A percentile compares a stretch with the other conserved stretches of the same genome.
Evolutionary conservation across 2,888 invertebrate species (phyloP).

Genomic region (Rugalucina vietnamica): DNA sequence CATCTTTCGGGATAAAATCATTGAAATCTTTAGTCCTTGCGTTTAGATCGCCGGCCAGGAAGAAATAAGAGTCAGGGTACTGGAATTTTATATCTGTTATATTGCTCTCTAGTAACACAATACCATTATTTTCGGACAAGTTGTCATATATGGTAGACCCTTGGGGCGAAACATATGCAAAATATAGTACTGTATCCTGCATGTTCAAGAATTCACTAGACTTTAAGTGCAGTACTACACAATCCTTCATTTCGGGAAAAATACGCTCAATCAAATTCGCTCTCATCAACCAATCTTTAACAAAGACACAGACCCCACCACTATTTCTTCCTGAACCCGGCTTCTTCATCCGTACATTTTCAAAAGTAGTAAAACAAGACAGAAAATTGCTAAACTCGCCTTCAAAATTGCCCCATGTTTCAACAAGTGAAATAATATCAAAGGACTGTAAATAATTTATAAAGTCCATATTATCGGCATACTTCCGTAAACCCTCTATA

Average conservation of each 20-base stretch:
- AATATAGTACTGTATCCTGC: conserved; percentile 19
- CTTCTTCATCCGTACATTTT: conserved; percentile 14
- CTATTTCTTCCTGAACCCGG: conserved; percentile 18
- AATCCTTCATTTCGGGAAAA: conserved; percentile 16
- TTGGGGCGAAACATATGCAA: conserved; percentile 25
- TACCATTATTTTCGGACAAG: conserved; percentile 31
- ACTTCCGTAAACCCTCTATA: conserved; percentile 20
- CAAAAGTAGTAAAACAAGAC: conserved; percentile 9
- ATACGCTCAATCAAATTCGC: conserved; percentile 17
- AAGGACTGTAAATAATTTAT: conserved; percentile 15
- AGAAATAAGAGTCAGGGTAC: conserved; percentile 26
- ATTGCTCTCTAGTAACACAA: conserved; percentile 27
- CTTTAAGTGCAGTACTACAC: conserved; percentile 20
- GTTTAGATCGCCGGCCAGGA: conserved; percentile 41
- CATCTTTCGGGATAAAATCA: conserved; percentile 32
- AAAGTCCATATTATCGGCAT: neutral
- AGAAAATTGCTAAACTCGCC: conserved; percentile 18
- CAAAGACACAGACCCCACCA: conserved; percentile 29
- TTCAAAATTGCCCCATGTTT: conserved; percentile 22
- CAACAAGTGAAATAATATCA: conserved; percentile 27
- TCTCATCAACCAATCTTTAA: conserved; percentile 1
- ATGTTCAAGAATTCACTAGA: conserved; percentile 8
- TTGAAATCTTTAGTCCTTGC: conserved; percentile 35
- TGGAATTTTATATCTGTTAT: conserved; percentile 14
- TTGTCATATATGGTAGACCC: conserved; percentile 28